These are phyloP conservation scores for Hippocampus comes DNA, from an alignment of 2,113 vertebrate species.

Conservation along the genomic window DNA sequence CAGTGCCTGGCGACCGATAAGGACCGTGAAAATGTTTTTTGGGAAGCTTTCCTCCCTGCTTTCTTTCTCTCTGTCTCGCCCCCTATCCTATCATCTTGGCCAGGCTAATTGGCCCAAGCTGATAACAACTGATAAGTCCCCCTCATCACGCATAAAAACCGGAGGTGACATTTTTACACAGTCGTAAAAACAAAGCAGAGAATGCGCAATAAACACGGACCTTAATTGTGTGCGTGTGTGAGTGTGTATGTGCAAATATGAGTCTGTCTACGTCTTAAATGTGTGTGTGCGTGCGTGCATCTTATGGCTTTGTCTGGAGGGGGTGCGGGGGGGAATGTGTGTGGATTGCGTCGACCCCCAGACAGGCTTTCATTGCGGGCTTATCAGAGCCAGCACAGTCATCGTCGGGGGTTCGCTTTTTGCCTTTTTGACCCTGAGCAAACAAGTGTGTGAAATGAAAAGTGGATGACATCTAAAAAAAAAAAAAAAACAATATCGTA, in stretches of 20 bases:
- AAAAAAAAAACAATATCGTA: too few relatives aligned
- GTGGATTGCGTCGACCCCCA: constrained; percentile 59
- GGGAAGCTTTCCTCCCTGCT: background rate
- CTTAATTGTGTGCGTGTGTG: constrained; percentile 1
- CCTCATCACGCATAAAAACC: constrained; percentile 34
- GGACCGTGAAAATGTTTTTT: constrained; percentile 16
- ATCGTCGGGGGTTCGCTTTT: background rate
- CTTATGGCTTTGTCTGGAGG: constrained; percentile 26
- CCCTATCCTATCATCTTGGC: constrained; percentile 41
- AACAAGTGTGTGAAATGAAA: background rate
- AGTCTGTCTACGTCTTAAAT: constrained; percentile 7
- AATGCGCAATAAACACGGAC: constrained; percentile 42
- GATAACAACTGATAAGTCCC: constrained; percentile 61
- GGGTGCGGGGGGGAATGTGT: constrained; percentile 1
- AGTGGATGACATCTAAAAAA: background rate
- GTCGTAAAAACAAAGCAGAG: constrained; percentile 35
- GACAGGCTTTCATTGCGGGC: constrained; percentile 72
- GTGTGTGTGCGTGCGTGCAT: constrained; percentile 19
- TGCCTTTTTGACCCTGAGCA: constrained; percentile 34
- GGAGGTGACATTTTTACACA: constrained; percentile 53
- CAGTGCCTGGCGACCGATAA: constrained; percentile 38
- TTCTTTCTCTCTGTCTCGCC: background rate
- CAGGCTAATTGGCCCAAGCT: constrained; percentile 46
- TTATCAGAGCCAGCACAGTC: constrained; percentile 80
- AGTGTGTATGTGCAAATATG: constrained; percentile 33